Percentiles rank a stretch among this genome's conserved stretches.
phyloP scores from a whole-genome alignment of 2,113 vertebrate genomes.

The Isichthys henryi region DNA sequence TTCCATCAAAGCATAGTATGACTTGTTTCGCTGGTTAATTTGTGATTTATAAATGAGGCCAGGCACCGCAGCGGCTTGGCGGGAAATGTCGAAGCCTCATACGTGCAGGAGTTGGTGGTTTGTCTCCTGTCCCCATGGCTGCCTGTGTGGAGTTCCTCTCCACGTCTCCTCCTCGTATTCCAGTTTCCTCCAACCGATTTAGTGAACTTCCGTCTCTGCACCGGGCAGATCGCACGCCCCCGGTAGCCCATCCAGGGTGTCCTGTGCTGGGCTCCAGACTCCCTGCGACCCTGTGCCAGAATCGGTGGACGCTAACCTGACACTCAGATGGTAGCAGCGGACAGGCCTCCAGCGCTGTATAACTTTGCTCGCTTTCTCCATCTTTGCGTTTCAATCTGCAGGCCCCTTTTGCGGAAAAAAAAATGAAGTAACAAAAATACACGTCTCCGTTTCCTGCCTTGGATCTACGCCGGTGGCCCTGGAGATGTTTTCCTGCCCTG shows the following conservation, averaged over 20 bases:
- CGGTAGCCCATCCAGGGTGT: not conserved
- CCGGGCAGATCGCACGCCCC: not conserved
- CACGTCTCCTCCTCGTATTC: not conserved
- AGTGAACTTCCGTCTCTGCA: not conserved
- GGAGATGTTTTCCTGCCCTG: not conserved
- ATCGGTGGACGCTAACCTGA: not conserved
- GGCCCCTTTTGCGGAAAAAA: not conserved
- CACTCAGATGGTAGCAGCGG: not conserved
- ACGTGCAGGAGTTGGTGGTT: no score
- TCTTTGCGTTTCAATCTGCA: not conserved
- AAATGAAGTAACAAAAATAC: not conserved
- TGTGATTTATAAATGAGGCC: not conserved
- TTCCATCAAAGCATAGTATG: not conserved
- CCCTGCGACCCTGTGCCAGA: no score
- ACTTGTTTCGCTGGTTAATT: not conserved
- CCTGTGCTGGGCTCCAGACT: not conserved
- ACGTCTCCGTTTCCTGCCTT: not conserved
- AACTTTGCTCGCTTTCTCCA: not conserved
- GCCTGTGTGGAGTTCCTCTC: not conserved
- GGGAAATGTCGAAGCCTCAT: not conserved
- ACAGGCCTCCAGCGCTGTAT: not conserved
- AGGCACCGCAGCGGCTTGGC: not conserved
- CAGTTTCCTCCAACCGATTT: not conserved
- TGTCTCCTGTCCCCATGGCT: not conserved
- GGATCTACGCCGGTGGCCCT: not conserved